These are phyloP conservation scores for Stegostoma tigrinum DNA, from an alignment of 2,113 vertebrate genomes.

Conservation along the genomic window DNA sequence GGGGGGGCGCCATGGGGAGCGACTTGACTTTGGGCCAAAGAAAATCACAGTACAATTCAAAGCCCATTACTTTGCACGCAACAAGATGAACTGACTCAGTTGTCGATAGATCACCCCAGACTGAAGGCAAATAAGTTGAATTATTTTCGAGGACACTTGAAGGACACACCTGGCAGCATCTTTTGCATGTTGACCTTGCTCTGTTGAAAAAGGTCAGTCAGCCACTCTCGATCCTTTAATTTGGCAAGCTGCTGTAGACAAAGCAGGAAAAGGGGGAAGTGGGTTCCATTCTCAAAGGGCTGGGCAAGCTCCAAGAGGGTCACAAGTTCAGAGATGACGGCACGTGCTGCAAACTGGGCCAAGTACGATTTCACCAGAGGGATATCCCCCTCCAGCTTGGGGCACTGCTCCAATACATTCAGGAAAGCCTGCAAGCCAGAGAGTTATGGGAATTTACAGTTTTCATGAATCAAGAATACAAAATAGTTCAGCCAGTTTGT, in stretches of 20 bases:
- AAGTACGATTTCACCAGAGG: slow-evolving; percentile 97
- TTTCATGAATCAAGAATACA: not conserved
- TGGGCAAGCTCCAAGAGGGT: slow-evolving; percentile 90
- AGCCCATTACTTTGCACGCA: not conserved
- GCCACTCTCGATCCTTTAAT: slow-evolving; percentile 89
- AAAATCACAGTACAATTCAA: not conserved
- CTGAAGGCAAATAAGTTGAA: too few relatives aligned
- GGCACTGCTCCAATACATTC: slow-evolving; percentile 91
- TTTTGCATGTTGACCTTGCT: slow-evolving; percentile 99
- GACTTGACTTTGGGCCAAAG: too few relatives aligned
- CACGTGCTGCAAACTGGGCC: slow-evolving; percentile 92
- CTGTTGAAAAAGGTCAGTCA: slow-evolving; percentile 92
- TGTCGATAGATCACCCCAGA: too few relatives aligned
- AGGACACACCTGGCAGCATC: slow-evolving; percentile 87
- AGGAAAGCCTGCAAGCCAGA: slow-evolving; percentile 71
- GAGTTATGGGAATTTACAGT: not conserved
- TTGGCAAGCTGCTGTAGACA: slow-evolving; percentile 95
- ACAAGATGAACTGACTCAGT: not conserved
- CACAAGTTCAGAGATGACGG: slow-evolving; percentile 89
- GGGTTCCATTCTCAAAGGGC: slow-evolving; percentile 92
- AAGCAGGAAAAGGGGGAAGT: slow-evolving; percentile 96
- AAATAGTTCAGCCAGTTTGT: too few relatives aligned
- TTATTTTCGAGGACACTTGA: not conserved
- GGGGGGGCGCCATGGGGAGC: too few relatives aligned
- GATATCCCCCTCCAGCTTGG: slow-evolving; percentile 89